Conservation (phyloP, 2,888 invertebrate species). For the Polietes domitor region DNA sequence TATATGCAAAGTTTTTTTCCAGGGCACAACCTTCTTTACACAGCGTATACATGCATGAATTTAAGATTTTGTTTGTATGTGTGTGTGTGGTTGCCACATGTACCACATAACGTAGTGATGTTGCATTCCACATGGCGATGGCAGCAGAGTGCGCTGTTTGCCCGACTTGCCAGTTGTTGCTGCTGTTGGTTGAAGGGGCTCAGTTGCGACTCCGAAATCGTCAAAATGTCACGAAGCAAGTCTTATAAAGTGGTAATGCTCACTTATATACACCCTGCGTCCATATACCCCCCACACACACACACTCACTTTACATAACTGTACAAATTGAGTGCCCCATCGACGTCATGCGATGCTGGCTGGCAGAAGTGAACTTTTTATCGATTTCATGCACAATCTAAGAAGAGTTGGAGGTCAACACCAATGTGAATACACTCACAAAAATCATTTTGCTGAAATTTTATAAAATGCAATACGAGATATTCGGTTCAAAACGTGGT, state of each 20-base stretch:
- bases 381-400: conserved; percentile 7
- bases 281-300: neutral
- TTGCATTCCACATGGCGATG: conserved; percentile 39
- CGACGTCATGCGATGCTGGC: neutral
- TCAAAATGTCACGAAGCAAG: conserved; percentile 58
- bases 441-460: no score
- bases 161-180: conserved; percentile 22
- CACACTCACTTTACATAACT: neutral
- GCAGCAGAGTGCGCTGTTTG: neutral
- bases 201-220: conserved; percentile 47
- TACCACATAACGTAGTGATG: conserved; percentile 42
- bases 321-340: neutral
- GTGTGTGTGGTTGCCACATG: conserved; percentile 48
- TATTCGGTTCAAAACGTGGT: no score
- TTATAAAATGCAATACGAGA: no score
- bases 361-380: neutral
- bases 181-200: conserved; percentile 22
- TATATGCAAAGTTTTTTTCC: conserved; percentile 3
- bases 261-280: conserved; percentile 19
- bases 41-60: conserved; percentile 75
- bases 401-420: neutral
- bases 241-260: conserved; percentile 56
- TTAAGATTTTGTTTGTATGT: conserved; percentile 73
- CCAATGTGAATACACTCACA: no score
- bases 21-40: conserved; percentile 67